These are phyloP conservation scores for Melanaphis sacchari DNA, from an alignment of 1,140 invertebrate species.

Conservation along the genomic window DNA sequence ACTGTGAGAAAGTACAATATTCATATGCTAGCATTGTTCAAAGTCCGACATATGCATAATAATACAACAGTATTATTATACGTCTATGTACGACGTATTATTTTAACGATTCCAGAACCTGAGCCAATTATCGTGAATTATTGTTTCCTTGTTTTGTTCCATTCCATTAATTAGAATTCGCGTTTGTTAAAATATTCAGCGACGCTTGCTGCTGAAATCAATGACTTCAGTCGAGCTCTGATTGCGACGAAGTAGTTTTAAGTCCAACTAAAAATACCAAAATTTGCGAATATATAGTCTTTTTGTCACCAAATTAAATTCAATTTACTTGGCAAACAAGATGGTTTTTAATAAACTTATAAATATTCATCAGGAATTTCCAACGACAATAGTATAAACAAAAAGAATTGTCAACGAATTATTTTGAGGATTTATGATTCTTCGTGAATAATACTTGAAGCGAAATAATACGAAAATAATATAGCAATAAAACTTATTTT, in stretches of 20 bases:
- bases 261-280: not conserved
- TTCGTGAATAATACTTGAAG: not conserved
- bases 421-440: constrained; percentile 21
- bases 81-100: not conserved
- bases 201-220: not conserved
- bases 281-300: not conserved
- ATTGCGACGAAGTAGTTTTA: not conserved
- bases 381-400: not conserved
- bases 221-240: not conserved
- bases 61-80: not conserved
- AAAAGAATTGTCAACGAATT: constrained; percentile 16
- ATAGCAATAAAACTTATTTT: not conserved
- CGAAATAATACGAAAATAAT: constrained; percentile 43
- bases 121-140: constrained; percentile 15
- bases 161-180: not conserved
- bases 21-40: not conserved
- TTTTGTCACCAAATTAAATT: constrained; percentile 37
- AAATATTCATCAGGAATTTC: constrained; percentile 41
- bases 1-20: not conserved
- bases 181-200: not conserved
- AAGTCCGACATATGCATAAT: not conserved
- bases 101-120: not conserved
- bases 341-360: constrained; percentile 44
- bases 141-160: not conserved
- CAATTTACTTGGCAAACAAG: constrained; percentile 40